Evolutionary conservation across 23 tunicate species (phyloP).

Genomic region (Trididemnum nubilum): DNA sequence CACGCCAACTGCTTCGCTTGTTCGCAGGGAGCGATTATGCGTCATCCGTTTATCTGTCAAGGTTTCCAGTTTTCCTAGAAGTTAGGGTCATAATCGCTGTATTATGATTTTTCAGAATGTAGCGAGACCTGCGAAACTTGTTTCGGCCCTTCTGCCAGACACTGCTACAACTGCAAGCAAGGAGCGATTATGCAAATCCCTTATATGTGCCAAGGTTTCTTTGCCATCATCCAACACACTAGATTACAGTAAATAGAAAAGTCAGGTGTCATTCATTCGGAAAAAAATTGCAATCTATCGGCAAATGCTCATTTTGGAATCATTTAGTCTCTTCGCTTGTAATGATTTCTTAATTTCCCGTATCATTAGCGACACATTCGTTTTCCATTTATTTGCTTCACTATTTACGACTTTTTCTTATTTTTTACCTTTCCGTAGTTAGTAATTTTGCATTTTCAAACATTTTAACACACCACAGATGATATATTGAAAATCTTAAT

Average conservation of each 20-base stretch:
- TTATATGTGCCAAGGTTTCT: constrained; percentile 85
- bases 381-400: too few relatives aligned
- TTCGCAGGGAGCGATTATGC: constrained; percentile 73
- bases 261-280: background rate
- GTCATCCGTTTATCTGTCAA: constrained; percentile 90
- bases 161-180: constrained; percentile 61
- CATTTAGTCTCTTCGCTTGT: too few relatives aligned
- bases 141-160: constrained; percentile 71
- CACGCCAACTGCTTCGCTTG: constrained; percentile 79
- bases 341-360: too few relatives aligned
- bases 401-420: too few relatives aligned
- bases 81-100: constrained; percentile 22
- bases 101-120: constrained; percentile 51
- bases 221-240: background rate
- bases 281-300: background rate
- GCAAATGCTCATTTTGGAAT: too few relatives aligned
- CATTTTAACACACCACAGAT: too few relatives aligned
- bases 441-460: too few relatives aligned
- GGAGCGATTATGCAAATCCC: constrained; percentile 88
- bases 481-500: too few relatives aligned
- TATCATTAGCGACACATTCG: too few relatives aligned
- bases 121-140: constrained; percentile 51
- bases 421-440: too few relatives aligned
- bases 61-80: constrained; percentile 37
- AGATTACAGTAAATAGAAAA: background rate